phyloP scores from a whole-genome alignment of 2,888 invertebrate species.

The Antheraea assamensis region DNA sequence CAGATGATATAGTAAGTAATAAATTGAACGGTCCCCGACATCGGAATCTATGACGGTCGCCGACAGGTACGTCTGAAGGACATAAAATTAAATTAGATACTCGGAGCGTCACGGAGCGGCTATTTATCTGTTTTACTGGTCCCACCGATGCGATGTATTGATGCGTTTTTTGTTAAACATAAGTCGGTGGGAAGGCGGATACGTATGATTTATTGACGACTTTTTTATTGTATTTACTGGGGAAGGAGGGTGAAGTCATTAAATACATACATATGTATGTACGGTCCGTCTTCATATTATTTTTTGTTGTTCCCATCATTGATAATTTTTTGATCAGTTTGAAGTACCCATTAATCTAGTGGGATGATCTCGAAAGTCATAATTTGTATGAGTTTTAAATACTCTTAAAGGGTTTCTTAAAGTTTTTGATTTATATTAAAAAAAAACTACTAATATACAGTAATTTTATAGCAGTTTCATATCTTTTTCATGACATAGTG shows the following conservation, averaged over 20 bases:
- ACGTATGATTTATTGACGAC: slow-evolving; percentile 13
- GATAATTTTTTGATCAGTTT: background rate
- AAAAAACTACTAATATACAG: too few relatives aligned
- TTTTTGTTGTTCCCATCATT: background rate
- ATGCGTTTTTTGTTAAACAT: slow-evolving; percentile 33
- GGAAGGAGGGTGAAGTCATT: slow-evolving; percentile 1
- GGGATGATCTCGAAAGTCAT: background rate
- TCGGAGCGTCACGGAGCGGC: slow-evolving; percentile 40
- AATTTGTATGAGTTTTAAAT: background rate
- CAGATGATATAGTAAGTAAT: slow-evolving; percentile 68
- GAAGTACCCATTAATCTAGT: background rate
- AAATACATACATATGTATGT: slow-evolving; percentile 8
- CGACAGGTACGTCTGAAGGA: slow-evolving; percentile 55
- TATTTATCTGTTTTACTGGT: slow-evolving; percentile 57
- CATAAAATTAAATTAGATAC: slow-evolving; percentile 65
- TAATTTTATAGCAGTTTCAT: too few relatives aligned
- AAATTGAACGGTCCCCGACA: slow-evolving; percentile 61
- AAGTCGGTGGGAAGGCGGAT: slow-evolving; percentile 10
- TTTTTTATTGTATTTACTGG: slow-evolving; percentile 8
- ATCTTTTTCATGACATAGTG: too few relatives aligned
- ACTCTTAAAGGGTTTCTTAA: too few relatives aligned
- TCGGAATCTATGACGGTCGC: slow-evolving; percentile 64
- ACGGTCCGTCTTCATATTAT: background rate
- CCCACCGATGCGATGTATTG: slow-evolving; percentile 41
- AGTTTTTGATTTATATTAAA: too few relatives aligned